A percentile compares a stretch with the other conserved stretches of the same genome.
Conservation (phyloP, 2,888 invertebrate species). For the Phortica okadai region DNA sequence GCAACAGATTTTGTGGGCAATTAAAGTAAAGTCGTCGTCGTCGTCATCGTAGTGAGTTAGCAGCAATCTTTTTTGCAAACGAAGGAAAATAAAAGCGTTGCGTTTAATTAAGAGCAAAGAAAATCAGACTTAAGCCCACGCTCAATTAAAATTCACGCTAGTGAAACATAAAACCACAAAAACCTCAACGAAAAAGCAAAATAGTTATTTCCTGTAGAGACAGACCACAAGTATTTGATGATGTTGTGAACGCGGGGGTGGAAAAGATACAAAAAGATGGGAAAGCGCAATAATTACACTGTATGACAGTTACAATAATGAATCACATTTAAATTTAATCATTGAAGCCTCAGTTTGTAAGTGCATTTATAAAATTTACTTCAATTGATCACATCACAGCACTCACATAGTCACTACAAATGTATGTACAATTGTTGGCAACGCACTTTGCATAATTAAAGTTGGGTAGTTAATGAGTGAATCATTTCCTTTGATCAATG, state of each 20-base stretch:
- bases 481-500: too few species aligned
- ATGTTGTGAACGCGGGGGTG: conserved; percentile 12
- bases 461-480: too few species aligned
- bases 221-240: conserved; percentile 34
- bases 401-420: background rate
- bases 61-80: conserved; percentile 51
- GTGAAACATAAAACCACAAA: conserved; percentile 53
- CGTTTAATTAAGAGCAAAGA: conserved; percentile 64
- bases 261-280: too few species aligned
- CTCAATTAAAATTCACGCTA: conserved; percentile 63
- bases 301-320: background rate
- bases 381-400: background rate
- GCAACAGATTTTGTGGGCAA: conserved; percentile 60
- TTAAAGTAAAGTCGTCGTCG: conserved; percentile 56
- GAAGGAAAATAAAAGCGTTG: conserved; percentile 69
- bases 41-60: background rate
- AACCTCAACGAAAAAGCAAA: conserved; percentile 57
- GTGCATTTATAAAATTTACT: conserved; percentile 63
- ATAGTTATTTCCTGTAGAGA: conserved; percentile 67
- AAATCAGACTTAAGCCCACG: conserved; percentile 63
- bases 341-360: conserved; percentile 43
- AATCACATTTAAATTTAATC: conserved; percentile 44
- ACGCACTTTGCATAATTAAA: too few species aligned
- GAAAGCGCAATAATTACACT: background rate
- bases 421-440: too few species aligned